Base-by-base conservation (phyloP, 2,888 invertebrate genomes). In the Acanthosoma haemorrhoidale region DNA sequence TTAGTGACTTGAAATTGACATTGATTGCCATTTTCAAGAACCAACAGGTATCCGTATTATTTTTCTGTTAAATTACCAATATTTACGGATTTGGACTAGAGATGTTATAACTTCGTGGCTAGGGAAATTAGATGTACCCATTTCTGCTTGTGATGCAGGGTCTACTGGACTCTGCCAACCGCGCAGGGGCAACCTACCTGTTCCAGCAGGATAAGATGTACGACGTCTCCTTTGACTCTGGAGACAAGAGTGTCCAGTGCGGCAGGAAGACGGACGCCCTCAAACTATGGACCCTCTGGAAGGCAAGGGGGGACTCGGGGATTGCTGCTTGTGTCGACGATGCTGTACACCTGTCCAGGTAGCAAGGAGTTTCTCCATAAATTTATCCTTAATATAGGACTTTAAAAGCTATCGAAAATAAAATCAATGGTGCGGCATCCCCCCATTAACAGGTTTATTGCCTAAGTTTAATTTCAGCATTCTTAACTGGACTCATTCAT, bases 231-330 rank as follows among this genome's bases (percentile, higher is more conserved):
- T 92, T 88, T 79, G 92, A 92, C 75, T 88, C 88, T 0, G 92
- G 92, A 0, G 91, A 92, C 77, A 95, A 94, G 80, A 92, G 93
- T 82, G 85, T 89, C 15, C 95, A 96, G 79, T 96, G 96, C 79
- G 96, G 96, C 0, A 84, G 96, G 31, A 95, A 95, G 83, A 91
- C 92, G 68, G 96, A 96, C 79, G 88, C 91, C 1, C 89, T 95
- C 78, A 96, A 96, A 80, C 83, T 96, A 5, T 96, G 96, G 95
- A 80, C 94, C 74, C 91, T 94, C 89, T 92, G 95, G 88, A 90
- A 92, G 78, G 90, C 92, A 0, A 83, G 90, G 0, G 91, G 92
- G 0, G 85, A 86, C 60, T 77, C 77, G 0, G 87, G 87, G 0
- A 82, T 90, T 1, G 81, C 81, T 59, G 75, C 77, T 0, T 81